Percentiles rank a stretch among this genome's conserved stretches.
phyloP scores from a whole-genome alignment of 1,140 invertebrate genomes.

The Eriocheir sinensis region DNA sequence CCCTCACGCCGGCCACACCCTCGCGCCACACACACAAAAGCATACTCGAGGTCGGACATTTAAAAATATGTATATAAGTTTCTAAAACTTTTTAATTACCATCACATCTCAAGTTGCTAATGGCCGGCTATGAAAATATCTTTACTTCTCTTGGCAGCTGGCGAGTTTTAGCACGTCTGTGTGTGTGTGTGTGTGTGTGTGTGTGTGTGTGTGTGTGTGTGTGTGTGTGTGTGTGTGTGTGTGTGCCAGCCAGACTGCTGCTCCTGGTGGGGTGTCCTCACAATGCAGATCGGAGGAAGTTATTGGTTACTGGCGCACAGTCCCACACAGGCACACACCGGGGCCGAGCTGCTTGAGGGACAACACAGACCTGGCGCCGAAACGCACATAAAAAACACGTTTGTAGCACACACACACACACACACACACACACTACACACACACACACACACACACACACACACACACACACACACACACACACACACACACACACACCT shows the following conservation, averaged over 20 bases:
- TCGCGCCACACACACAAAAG: conserved; percentile 35
- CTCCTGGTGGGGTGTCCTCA: background rate
- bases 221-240: background rate
- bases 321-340: background rate
- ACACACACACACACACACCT: conserved; percentile 29
- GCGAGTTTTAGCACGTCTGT: conserved; percentile 27
- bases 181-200: conserved; percentile 21
- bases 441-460: background rate
- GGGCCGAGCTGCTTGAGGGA: background rate
- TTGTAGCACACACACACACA: too few relatives aligned
- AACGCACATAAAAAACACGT: background rate
- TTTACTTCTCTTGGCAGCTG: conserved; percentile 52
- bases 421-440: background rate
- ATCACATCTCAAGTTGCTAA: conserved; percentile 67
- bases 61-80: conserved; percentile 70
- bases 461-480: background rate
- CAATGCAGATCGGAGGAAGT: conserved; percentile 4
- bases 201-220: conserved; percentile 22
- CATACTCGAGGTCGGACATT: conserved; percentile 55
- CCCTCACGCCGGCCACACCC: background rate
- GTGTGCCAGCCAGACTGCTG: background rate
- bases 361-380: background rate
- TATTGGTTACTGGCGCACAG: background rate
- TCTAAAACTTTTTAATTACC: conserved; percentile 69
- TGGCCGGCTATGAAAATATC: conserved; percentile 67